Percentiles rank a stretch among this genome's conserved stretches.
Conservation (phyloP, 2,113 vertebrate species). For the Gymnogyps californianus region DNA sequence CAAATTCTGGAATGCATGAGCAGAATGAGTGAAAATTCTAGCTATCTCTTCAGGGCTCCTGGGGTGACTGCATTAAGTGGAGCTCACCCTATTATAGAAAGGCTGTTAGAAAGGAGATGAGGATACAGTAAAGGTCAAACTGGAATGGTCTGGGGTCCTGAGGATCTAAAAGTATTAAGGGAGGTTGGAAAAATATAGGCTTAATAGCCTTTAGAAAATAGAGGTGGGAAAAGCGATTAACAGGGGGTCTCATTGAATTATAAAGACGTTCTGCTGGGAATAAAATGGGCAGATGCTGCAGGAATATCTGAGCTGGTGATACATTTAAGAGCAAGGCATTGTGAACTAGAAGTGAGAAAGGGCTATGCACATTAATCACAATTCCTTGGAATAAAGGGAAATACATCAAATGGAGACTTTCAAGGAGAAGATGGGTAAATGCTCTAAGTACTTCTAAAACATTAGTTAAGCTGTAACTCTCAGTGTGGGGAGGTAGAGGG, state of each 20-base stretch:
- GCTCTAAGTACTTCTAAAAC: not conserved
- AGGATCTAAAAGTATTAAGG: not conserved
- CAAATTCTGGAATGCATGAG: not conserved
- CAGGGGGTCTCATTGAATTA: not conserved
- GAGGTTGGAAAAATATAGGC: not conserved
- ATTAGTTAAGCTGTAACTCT: not conserved
- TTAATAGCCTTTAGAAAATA: not conserved
- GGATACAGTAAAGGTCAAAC: not conserved
- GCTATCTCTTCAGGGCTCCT: not conserved
- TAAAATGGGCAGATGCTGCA: not conserved
- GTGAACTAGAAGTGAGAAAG: not conserved
- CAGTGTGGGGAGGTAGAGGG: not conserved
- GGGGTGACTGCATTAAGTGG: not conserved
- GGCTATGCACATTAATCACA: not conserved
- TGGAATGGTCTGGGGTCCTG: not conserved
- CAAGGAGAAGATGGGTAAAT: not conserved
- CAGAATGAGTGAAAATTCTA: not conserved
- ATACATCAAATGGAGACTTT: not conserved
- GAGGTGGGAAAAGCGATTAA: not conserved
- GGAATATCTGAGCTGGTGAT: not conserved
- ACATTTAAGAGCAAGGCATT: not conserved
- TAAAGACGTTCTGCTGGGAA: not conserved
- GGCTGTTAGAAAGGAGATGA: not conserved
- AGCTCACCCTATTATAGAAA: not conserved
- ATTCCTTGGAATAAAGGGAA: not conserved